A percentile compares a stretch with the other conserved stretches of the same genome.
Conservation (phyloP, 2,113 vertebrate species). For the Dipodomys stephensi region DNA sequence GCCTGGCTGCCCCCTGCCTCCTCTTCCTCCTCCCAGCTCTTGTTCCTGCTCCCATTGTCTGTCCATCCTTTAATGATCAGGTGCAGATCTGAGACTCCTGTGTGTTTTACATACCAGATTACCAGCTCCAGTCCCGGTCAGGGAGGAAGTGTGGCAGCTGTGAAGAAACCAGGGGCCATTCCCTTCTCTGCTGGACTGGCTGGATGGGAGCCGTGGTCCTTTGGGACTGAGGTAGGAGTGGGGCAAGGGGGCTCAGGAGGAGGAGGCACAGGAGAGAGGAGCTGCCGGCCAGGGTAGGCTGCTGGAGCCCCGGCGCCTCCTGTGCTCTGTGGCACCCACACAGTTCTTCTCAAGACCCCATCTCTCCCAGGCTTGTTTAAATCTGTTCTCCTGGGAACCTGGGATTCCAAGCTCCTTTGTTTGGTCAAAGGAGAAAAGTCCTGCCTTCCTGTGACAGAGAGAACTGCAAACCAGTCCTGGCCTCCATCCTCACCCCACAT, state of each 20-base stretch:
- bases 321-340: not conserved
- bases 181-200: no score
- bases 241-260: not conserved
- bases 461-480: not conserved
- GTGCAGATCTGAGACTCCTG: slow-evolving; percentile 3
- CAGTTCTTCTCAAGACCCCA: not conserved
- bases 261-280: not conserved
- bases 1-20: no score
- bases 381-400: not conserved
- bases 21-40: no score
- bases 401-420: not conserved
- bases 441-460: not conserved
- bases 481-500: not conserved
- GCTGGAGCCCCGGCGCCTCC: no score
- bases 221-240: no score
- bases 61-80: not conserved
- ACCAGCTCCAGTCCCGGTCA: not conserved
- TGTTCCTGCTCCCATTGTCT: no score
- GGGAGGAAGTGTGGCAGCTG: not conserved
- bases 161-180: not conserved
- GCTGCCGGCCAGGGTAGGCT: no score
- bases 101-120: not conserved
- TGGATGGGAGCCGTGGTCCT: no score
- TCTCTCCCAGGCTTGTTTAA: not conserved
- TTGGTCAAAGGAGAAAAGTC: not conserved